A percentile compares a stretch with the other conserved stretches of the same genome.
Evolutionary conservation across 2,888 invertebrate species (phyloP).

Genomic region (Euclidia mi): DNA sequence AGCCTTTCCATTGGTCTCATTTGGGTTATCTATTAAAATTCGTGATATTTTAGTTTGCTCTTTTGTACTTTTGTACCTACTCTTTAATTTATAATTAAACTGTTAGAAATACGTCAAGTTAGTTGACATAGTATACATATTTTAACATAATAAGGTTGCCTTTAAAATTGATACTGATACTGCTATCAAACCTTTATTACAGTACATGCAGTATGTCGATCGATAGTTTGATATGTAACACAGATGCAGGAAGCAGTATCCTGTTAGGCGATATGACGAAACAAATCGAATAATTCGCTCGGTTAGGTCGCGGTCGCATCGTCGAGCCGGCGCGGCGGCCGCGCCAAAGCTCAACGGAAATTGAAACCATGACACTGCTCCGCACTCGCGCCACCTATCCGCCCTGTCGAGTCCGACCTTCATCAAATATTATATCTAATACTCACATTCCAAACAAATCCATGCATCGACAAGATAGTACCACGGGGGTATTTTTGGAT

Average conservation of each 20-base stretch:
- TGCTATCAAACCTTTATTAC: too few species aligned
- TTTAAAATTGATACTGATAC: too few species aligned
- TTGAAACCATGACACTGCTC: slow-evolving; percentile 72
- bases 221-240: too few species aligned
- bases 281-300: slow-evolving; percentile 48
- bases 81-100: too few species aligned
- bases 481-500: slow-evolving; percentile 7
- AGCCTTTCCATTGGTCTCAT: neutral
- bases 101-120: too few species aligned
- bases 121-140: too few species aligned
- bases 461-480: slow-evolving; percentile 24
- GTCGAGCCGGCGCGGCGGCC: slow-evolving; percentile 31
- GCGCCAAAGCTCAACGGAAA: slow-evolving; percentile 64
- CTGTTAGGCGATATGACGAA: slow-evolving; percentile 30
- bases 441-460: slow-evolving; percentile 36
- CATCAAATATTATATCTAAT: slow-evolving; percentile 43
- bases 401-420: slow-evolving; percentile 37
- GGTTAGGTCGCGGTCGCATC: slow-evolving; percentile 39
- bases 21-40: slow-evolving; percentile 2
- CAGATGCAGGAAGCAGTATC: neutral
- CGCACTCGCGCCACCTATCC: slow-evolving; percentile 17
- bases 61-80: too few species aligned
- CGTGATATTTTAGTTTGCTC: too few species aligned
- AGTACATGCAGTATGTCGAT: too few species aligned
- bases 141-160: too few species aligned